Evolutionary conservation across 2,113 vertebrate genomes (phyloP), one percentile per base, ranked within the genome.

Genomic region (Dicaeum eximium): DNA sequence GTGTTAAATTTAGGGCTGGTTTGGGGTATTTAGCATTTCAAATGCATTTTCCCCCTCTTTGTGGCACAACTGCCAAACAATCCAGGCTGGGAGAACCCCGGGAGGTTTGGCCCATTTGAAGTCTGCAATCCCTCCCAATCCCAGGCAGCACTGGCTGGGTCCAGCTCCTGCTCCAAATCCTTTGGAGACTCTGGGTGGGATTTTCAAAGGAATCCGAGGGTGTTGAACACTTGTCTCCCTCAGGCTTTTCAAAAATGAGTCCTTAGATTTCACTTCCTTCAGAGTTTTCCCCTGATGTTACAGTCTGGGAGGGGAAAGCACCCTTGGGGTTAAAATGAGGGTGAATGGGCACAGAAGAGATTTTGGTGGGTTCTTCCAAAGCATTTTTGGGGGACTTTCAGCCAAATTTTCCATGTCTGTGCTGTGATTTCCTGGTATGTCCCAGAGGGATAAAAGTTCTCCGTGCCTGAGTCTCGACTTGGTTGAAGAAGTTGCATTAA

Each of bases 181-280:
- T 93, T 60, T 60, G 64, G 93, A 73, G 90, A 70, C 54, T 7
- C 4, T 1, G 62, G 86, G 88, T 88, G 82, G 75, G 64, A 80
- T 94, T 97, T 90, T 92, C 82, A 92, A 83, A 95, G 94, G 13
- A 83, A 62, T 54, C 47, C 4, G 74, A 45, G 85, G 85, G 75
- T 80, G 71, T 66, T 61, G 72, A 86, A 6, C 58, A 50, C 11
- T 53, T 37, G 6, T 11, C 23, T 93, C 85, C 92, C 75, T 77
- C 16, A 7, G 64, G 88, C 62, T 80, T 65, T 83, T 35, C 33
- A 42, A 19, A 74, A 88, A 31, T 0, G 10, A 80, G 25, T 24
- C 65, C 12, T 10, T 11, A 1, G 20, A 12, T 20, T 94, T 23
- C 3, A 50, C 9, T 77, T 65, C 20, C 54, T 80, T 19, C 1